Conservation (phyloP, 2,888 invertebrate genomes). For the Pyrocoelia pectoralis region DNA sequence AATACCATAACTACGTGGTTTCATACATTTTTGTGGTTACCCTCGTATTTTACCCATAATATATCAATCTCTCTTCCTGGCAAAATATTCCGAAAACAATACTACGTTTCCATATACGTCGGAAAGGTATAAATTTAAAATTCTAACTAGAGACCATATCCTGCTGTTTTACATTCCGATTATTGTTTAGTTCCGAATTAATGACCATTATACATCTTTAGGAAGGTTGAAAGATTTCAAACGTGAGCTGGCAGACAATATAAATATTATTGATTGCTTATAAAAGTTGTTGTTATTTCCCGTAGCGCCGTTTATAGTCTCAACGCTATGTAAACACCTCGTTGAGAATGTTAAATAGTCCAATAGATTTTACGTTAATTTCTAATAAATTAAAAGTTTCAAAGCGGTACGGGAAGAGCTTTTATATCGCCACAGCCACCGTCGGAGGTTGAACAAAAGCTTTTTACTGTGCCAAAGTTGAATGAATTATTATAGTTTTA, state of each 20-base stretch:
- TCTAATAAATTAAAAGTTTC: conserved; percentile 24
- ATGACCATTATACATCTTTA: conserved; percentile 35
- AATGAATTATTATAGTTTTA: conserved; percentile 49
- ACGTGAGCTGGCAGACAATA: background rate
- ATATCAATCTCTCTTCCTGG: too few species aligned
- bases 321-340: conserved; percentile 4
- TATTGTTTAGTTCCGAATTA: conserved; percentile 39
- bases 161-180: conserved; percentile 36
- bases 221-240: conserved; percentile 20
- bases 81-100: too few species aligned
- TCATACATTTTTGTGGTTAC: too few species aligned
- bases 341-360: background rate
- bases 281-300: background rate
- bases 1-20: too few species aligned
- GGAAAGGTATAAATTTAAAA: conserved; percentile 38
- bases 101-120: background rate
- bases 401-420: conserved; percentile 12
- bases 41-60: too few species aligned
- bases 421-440: conserved; percentile 17
- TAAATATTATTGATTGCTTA: conserved; percentile 17
- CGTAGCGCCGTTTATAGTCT: background rate
- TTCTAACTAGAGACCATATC: conserved; percentile 36
- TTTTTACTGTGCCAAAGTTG: conserved; percentile 44
- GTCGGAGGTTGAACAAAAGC: conserved; percentile 32
- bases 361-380: conserved; percentile 13